A percentile compares a stretch with the other conserved stretches of the same genome.
Evolutionary conservation across 2,797 vertebrate species (phyloP).

Genomic region (Liasis olivaceus): DNA sequence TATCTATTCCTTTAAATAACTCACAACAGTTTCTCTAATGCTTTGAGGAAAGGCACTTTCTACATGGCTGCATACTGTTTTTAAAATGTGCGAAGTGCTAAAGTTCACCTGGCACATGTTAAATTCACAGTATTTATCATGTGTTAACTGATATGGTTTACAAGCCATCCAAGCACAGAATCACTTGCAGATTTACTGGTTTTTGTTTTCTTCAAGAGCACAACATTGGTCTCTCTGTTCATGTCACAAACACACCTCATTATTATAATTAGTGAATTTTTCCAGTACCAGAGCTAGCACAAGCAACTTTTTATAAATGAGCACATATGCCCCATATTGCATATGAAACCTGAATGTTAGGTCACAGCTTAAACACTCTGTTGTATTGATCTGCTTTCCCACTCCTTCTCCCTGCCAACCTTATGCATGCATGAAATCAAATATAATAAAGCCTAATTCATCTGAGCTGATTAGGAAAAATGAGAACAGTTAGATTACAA

Average conservation of each 20-base stretch:
- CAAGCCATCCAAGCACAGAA: constrained; percentile 32
- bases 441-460: background rate
- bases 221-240: constrained; percentile 7
- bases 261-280: constrained; percentile 16
- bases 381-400: background rate
- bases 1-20: background rate
- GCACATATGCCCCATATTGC: background rate
- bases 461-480: background rate
- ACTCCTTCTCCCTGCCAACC: background rate
- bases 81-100: constrained; percentile 13
- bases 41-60: constrained; percentile 5
- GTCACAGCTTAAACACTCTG: background rate
- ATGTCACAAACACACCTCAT: background rate
- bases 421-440: background rate
- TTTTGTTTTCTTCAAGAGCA: constrained; percentile 40
- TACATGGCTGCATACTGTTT: constrained; percentile 1
- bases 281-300: rapidly evolving
- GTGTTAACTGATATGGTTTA: constrained; percentile 14
- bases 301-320: background rate
- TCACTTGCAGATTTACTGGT: constrained; percentile 36
- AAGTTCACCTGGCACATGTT: constrained; percentile 34
- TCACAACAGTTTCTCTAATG: background rate
- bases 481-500: background rate
- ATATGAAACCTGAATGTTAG: background rate
- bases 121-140: constrained; percentile 27